phyloP scores from a whole-genome alignment of 1,140 invertebrate species.

The Caenorhabditis tropicalis region DNA sequence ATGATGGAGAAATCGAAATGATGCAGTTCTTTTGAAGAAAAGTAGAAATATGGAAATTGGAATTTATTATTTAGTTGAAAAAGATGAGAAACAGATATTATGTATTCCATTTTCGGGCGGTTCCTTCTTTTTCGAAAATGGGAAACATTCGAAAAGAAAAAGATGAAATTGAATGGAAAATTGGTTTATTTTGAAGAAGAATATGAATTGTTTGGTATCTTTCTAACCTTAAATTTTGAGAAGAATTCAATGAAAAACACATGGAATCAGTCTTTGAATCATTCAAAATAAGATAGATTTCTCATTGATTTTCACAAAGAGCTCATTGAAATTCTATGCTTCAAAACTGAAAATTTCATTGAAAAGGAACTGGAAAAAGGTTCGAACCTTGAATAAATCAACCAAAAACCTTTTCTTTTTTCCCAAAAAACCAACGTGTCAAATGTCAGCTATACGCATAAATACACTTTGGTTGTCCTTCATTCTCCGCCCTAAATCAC shows the following conservation, averaged over 20 bases:
- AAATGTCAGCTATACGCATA: slow-evolving; percentile 9
- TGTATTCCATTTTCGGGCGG: no score
- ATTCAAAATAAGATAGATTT: no score
- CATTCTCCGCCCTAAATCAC: slow-evolving; percentile 17
- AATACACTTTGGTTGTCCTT: background rate
- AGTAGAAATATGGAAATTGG: background rate
- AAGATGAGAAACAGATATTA: background rate
- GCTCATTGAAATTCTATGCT: no score
- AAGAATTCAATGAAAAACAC: no score
- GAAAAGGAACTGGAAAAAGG: background rate
- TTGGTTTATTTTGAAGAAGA: no score
- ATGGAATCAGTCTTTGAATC: no score
- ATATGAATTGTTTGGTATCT: no score
- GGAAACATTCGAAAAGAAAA: background rate
- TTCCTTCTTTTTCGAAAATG: no score
- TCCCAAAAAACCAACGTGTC: background rate
- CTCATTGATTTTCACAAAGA: no score
- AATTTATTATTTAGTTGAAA: background rate
- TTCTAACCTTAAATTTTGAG: no score
- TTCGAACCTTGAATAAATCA: background rate
- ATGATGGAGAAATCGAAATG: slow-evolving; percentile 14
- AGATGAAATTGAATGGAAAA: background rate
- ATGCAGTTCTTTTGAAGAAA: background rate
- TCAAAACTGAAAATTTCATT: background rate
- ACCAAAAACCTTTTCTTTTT: background rate